Evolutionary conservation across 2,797 vertebrate species (phyloP).

Genomic region (Microhierax caerulescens): DNA sequence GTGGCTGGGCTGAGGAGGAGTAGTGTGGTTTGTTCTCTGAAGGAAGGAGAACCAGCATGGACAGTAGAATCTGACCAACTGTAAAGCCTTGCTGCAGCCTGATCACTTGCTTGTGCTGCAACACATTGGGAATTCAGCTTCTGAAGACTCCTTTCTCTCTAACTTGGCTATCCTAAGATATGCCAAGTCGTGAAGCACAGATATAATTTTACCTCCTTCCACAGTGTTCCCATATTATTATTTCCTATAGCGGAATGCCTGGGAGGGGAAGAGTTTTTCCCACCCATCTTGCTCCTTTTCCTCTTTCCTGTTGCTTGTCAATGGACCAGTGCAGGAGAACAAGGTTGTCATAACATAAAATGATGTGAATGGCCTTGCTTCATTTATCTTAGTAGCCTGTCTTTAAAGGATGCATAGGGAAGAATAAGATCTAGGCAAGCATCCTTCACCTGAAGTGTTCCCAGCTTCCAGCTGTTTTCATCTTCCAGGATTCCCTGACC

Average conservation of each 20-base stretch:
- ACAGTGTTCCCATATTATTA: background rate
- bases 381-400: background rate
- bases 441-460: background rate
- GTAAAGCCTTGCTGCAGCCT: too few species aligned
- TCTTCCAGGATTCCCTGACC: background rate
- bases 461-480: background rate
- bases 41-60: too few species aligned
- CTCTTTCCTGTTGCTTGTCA: background rate
- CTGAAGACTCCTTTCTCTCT: background rate
- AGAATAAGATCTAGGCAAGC: background rate
- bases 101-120: too few species aligned
- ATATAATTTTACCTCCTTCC: background rate
- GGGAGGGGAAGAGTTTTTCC: background rate
- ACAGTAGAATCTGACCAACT: too few species aligned
- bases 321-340: background rate
- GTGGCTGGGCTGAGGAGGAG: too few species aligned
- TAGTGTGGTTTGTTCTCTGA: too few species aligned
- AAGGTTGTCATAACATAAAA: background rate
- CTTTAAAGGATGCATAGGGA: background rate
- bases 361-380: background rate
- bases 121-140: background rate
- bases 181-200: background rate
- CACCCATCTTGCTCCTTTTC: background rate
- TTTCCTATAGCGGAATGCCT: background rate
- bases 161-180: background rate